Evolutionary conservation across 2,113 vertebrate genomes (phyloP), one percentile per base, ranked within the genome.

Genomic region (Mustela lutreola): DNA sequence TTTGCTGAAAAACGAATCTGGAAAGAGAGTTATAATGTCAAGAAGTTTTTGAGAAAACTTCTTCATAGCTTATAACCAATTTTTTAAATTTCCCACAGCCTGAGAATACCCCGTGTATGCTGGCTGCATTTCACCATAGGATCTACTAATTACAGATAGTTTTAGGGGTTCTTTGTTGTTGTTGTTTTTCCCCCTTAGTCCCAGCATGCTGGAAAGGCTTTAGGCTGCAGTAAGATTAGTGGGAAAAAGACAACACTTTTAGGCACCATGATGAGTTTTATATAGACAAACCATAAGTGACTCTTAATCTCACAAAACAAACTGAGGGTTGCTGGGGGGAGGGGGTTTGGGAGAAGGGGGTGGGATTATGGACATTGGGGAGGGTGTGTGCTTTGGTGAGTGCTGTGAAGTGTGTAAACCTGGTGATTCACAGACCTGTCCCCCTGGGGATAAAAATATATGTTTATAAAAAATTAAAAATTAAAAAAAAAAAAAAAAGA

Each of bases 211-310:
- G 58, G 8, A 62, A 73, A 98, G 21, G 39, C 60, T 92, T 93
- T 90, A 92, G 73, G 76, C 42, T 81, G 84, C 39, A 65, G 22
- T 15, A 73, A 56, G 31, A 88, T 96, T 97, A 91, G 33, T 24
- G 62, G 75, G 36, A 70, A 85, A 70, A 79, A 89, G 82, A 65
- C 22, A 95, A 31, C 26, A 56, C 26, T 91, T 91, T 88, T 16
- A 62, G 76, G 14, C 39, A 71, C 21, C 5, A 50, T 83, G 70
- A 33, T 56, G 19, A 83, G 15, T 67, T 67, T 50, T 90, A 33
- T 48, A 63, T 21, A 63, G 16, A 53, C 2, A 86, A 39, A 39
- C 39, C 39, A 39, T 39, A 39, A 39, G 39, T 39, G 39, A 39
- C 39, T 39, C 39, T 39, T 39, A 39, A 39, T 39, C 39, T 39